Evolutionary conservation across 2,888 invertebrate genomes (phyloP).

Genomic region (Pocota personata): DNA sequence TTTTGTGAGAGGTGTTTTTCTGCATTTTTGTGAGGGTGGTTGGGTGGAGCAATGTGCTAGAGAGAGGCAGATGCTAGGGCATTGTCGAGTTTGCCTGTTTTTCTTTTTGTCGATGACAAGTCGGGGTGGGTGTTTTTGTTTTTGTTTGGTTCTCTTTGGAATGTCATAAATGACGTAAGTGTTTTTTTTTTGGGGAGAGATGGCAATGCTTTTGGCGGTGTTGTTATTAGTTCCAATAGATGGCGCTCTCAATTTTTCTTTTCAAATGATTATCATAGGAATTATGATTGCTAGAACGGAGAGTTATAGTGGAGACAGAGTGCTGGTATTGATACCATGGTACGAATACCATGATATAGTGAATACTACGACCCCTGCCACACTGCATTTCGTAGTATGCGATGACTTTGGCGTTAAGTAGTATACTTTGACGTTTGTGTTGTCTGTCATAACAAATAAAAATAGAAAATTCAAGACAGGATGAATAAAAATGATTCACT

Average conservation of each 20-base stretch:
- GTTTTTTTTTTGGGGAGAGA: not conserved
- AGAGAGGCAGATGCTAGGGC: not conserved
- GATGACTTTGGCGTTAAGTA: too few relatives aligned
- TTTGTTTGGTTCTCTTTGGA: slow-evolving; percentile 22
- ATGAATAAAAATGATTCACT: too few relatives aligned
- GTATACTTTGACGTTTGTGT: too few relatives aligned
- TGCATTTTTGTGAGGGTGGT: slow-evolving; percentile 5
- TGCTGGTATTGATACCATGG: too few relatives aligned
- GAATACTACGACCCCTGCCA: too few relatives aligned
- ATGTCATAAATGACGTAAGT: slow-evolving; percentile 36
- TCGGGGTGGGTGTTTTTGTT: slow-evolving; percentile 13
- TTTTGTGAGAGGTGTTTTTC: not conserved
- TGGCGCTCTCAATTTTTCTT: slow-evolving; percentile 13
- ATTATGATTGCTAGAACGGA: too few relatives aligned
- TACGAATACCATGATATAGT: too few relatives aligned
- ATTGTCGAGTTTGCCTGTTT: not conserved
- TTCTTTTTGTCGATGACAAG: not conserved
- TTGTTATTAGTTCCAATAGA: not conserved
- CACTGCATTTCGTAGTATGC: too few relatives aligned
- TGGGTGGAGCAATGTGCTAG: not conserved
- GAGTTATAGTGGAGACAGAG: too few relatives aligned
- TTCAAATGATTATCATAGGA: too few relatives aligned
- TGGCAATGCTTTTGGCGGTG: slow-evolving; percentile 4
- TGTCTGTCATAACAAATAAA: too few relatives aligned
- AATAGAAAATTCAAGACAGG: too few relatives aligned